Conservation (phyloP, 2,888 invertebrate species). For the Cataglyphis livida region DNA sequence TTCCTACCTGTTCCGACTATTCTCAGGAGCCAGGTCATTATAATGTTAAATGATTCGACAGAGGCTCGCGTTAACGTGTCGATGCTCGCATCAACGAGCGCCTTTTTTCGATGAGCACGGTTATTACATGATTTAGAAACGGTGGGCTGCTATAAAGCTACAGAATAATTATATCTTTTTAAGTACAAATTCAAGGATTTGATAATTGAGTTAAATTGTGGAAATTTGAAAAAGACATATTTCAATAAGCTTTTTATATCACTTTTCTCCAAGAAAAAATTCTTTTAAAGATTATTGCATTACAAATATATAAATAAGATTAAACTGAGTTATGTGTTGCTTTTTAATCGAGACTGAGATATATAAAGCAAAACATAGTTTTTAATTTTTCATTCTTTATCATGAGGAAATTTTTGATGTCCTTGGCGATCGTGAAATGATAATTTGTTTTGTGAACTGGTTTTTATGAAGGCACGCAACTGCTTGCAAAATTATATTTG, state of each 20-base stretch:
- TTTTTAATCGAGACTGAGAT: background rate
- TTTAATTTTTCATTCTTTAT: background rate
- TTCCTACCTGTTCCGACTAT: conserved; percentile 73
- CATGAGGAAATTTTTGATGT: conserved; percentile 5
- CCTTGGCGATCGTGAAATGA: conserved; percentile 20
- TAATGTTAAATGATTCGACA: conserved; percentile 76
- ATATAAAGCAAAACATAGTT: background rate
- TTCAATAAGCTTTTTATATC: background rate
- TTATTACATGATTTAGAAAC: conserved; percentile 23
- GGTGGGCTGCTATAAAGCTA: conserved; percentile 5
- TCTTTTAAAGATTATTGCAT: background rate
- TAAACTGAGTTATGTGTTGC: background rate
- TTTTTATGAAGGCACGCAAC: conserved; percentile 10
- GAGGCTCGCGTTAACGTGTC: conserved; percentile 56
- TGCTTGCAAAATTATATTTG: conserved; percentile 31
- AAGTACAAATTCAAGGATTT: background rate
- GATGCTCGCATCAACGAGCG: conserved; percentile 56
- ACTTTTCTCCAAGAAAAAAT: background rate
- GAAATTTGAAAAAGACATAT: background rate
- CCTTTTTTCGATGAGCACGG: conserved; percentile 52
- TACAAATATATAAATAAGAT: background rate
- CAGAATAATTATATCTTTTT: background rate
- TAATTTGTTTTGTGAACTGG: conserved; percentile 24
- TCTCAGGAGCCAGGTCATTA: conserved; percentile 74
- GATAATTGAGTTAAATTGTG: background rate